Evolutionary conservation across 1,140 invertebrate species (phyloP).

Genomic region (Leptinotarsa undecemlineata): DNA sequence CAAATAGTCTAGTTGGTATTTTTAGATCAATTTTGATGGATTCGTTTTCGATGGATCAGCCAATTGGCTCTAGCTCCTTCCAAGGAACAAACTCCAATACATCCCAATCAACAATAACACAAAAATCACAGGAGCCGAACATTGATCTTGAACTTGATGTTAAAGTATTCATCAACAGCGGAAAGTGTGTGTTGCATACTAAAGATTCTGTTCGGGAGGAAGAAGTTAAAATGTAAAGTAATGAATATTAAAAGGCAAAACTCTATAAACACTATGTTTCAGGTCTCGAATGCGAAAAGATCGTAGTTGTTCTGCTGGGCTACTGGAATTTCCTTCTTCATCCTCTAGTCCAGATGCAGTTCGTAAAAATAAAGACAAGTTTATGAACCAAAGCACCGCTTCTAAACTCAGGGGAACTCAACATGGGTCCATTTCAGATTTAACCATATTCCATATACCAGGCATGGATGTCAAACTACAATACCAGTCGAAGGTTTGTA

Average conservation of each 20-base stretch:
- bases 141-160: constrained; percentile 97
- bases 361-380: constrained; percentile 58
- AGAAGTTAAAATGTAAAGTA: constrained; percentile 62
- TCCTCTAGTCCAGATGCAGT: constrained; percentile 58
- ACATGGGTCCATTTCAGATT: constrained; percentile 68
- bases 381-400: constrained; percentile 57
- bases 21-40: constrained; percentile 41
- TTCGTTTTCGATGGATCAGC: constrained; percentile 41
- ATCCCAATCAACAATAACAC: constrained; percentile 30
- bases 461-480: constrained; percentile 93
- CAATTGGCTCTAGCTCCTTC: constrained; percentile 35
- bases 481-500: constrained; percentile 79
- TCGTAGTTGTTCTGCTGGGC: constrained; percentile 70
- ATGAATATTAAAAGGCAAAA: neutral
- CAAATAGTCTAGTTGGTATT: neutral
- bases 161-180: constrained; percentile 94
- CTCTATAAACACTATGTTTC: neutral
- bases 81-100: constrained; percentile 30
- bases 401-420: constrained; percentile 58
- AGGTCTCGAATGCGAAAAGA: constrained; percentile 67
- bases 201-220: constrained; percentile 80
- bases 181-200: constrained; percentile 94
- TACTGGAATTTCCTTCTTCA: constrained; percentile 65
- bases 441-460: constrained; percentile 93
- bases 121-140: constrained; percentile 82